A percentile compares a stretch with the other conserved stretches of the same genome.
These are phyloP conservation scores for Ophion obscuratus DNA, from an alignment of 2,888 invertebrate species.

Conservation along the genomic window DNA sequence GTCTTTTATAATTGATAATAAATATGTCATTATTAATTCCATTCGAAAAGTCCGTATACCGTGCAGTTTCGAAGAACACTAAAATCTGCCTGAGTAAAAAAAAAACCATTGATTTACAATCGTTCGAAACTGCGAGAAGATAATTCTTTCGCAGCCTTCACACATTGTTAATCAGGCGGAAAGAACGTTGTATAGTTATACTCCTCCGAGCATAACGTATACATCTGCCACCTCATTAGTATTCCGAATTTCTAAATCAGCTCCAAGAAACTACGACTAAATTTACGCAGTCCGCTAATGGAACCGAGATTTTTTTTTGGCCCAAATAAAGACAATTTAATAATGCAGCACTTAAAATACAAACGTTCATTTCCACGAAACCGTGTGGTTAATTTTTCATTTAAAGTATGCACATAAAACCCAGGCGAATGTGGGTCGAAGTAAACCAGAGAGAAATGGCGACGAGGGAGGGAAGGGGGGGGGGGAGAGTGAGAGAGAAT, in stretches of 20 bases:
- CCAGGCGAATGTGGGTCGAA: slow-evolving; percentile 55
- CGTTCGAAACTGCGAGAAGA: no score
- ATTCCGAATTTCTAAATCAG: no score
- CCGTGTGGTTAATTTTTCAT: slow-evolving; percentile 39
- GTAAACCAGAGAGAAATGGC: slow-evolving; percentile 1
- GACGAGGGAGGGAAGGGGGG: background rate
- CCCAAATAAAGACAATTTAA: slow-evolving; percentile 1
- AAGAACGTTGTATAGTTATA: no score
- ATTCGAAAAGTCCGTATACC: no score
- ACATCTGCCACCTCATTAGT: no score
- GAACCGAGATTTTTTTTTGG: background rate
- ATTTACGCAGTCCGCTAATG: background rate
- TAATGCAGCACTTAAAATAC: slow-evolving; percentile 13
- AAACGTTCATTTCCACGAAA: slow-evolving; percentile 32
- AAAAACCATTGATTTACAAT: no score
- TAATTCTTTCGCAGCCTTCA: no score
- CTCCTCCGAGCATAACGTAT: no score
- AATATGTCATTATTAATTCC: background rate
- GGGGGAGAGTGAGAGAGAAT: background rate
- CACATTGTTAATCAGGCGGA: no score
- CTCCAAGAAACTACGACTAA: no score
- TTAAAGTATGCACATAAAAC: background rate
- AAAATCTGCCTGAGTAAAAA: no score
- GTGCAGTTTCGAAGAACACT: no score
- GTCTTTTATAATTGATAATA: background rate